Base-by-base conservation (phyloP, 2,888 invertebrate genomes). In the Trichogramma evanescens region DNA sequence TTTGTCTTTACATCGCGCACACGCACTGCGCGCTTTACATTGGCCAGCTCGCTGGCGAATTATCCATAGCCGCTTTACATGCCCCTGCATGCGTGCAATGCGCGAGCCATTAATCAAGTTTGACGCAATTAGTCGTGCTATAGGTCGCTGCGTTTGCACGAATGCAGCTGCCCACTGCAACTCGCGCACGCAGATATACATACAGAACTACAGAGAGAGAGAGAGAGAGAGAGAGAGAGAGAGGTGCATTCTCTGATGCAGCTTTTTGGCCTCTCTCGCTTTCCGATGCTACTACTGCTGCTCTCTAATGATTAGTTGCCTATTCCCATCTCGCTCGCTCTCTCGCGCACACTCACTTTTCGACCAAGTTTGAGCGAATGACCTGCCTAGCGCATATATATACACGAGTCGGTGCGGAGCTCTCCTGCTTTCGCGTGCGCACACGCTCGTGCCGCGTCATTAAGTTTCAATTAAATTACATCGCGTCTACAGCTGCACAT, bases 41-140 rank as follows among this genome's bases (percentile, higher is more conserved):
- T 26, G 26, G 26, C 13, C 2, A 13, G 13, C 26, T 26, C 26
- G 26, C 26, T 26, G 26, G 26, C 26, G 26, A 26, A 26, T 26
- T 26, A 26, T 26, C 26, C 1, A 26, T 26, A 26, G 26, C 26
- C 26, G 26, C 26, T 26, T 26, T 26, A 26, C 26, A 26, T 26
- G 26, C 26, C 26, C 26, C 26, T 2, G 26, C 26, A 26, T 2
- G 26, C 26, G 26, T 26, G 3, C 26, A 26, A 26, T 26, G 26
- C 26, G 26, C 26, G 26, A 26, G 26, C 26, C 56, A 60, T 60
- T 58, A 63, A 63, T 63, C 57, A 63, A 53, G 45, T 60, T 60
- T 63, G 57, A 63, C 58, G 42, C 55, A 50, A 65, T 59, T 61
- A 62, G 45, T 57, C 42, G 26, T 26, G 8, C 13, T 42, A 54